Percentiles rank a stretch among this genome's conserved stretches.
These are phyloP conservation scores for Aporophyla nigra DNA, from an alignment of 2,888 invertebrate species.

Conservation along the genomic window DNA sequence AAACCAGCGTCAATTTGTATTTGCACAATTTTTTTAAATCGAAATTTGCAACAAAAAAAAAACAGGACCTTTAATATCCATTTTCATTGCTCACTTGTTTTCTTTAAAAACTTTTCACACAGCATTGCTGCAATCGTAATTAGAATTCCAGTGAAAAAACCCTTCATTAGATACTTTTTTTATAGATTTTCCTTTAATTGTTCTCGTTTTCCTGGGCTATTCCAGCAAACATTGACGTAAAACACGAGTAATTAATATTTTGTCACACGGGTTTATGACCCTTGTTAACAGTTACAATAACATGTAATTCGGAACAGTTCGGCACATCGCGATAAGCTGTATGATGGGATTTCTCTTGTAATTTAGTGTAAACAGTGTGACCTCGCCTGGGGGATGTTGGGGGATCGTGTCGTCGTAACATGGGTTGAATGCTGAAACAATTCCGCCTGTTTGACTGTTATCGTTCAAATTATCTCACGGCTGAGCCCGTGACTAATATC, in stretches of 20 bases:
- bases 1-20: not conserved
- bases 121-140: not conserved
- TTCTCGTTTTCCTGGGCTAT: not conserved
- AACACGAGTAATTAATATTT: slow-evolving; percentile 37
- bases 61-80: not conserved
- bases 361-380: slow-evolving; percentile 77
- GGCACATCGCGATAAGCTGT: slow-evolving; percentile 58
- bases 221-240: slow-evolving; percentile 16
- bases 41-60: too few species aligned
- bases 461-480: slow-evolving; percentile 75
- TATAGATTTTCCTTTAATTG: too few species aligned
- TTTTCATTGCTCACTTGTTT: not conserved
- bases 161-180: not conserved
- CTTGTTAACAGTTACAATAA: slow-evolving; percentile 46
- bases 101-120: not conserved
- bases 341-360: slow-evolving; percentile 68
- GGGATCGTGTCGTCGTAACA: slow-evolving; percentile 75
- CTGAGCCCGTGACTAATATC: slow-evolving; percentile 65
- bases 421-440: slow-evolving; percentile 76
- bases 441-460: slow-evolving; percentile 73
- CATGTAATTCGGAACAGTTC: slow-evolving; percentile 43
- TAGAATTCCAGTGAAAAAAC: not conserved
- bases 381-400: slow-evolving; percentile 71
- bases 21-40: too few species aligned
- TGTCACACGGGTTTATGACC: slow-evolving; percentile 24